Evolutionary conservation across 1,140 invertebrate genomes (phyloP), one percentile per base, ranked within the genome.

Genomic region (Zaprionus taronus): DNA sequence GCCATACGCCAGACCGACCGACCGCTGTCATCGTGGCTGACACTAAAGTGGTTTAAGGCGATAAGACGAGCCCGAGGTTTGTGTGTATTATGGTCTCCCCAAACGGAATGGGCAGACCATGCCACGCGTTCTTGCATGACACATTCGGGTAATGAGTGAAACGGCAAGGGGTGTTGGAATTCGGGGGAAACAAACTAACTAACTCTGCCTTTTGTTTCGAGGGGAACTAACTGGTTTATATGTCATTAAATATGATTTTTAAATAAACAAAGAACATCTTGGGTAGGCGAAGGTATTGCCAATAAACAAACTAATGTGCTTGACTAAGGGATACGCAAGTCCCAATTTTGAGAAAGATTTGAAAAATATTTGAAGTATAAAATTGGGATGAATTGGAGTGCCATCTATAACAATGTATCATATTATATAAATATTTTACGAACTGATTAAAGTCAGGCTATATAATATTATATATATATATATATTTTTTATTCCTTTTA

Each of bases 1-100:
- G 44, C 62, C 28, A 36, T 55, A 36, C 36, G 20, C 11, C 36
- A 51, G 64, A 72, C 31, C 31, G 9, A 34, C 31, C 31, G 86
- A 90, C 89, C 89, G 89, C 82, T 91, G 89, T 91, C 89, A 91
- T 76, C 89, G 76, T 57, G 80, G 72, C 86, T 91, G 90, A 89
- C 89, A 91, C 89, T 83, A 89, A 91, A 91, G 85, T 91, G 90
- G 81, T 91, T 91, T 91, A 90, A 72, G 86, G 86, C 82, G 85
- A 90, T 90, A 90, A 90, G 85, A 90, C 65, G 31, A 31, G 82
- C 81, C 85, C 61, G 76, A 76, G 80, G 82, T 70, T 67, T 64
- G 44, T 28, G 44, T 22, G 55, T 38, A 5, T 44, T 20, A 68
- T 44, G 26, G 71, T 12, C 44, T 2, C 2, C 2, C 28, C 28